phyloP scores from a whole-genome alignment of 2,797 vertebrate genomes.

The Myotis findleyi region DNA sequence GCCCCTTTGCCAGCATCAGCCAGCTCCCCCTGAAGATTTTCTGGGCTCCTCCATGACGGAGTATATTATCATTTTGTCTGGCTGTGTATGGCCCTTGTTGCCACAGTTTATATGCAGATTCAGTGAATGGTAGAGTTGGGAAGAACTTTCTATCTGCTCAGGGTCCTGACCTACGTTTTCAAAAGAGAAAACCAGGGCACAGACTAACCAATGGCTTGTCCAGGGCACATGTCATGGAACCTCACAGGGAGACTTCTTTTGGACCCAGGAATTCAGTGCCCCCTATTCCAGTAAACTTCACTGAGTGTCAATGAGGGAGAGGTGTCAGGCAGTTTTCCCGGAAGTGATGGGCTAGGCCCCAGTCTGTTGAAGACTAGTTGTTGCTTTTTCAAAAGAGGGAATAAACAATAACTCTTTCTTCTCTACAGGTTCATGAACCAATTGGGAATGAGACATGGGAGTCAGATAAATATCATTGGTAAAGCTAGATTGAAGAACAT shows the following conservation, averaged over 20 bases:
- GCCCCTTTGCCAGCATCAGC: not conserved
- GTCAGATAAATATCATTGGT: not conserved
- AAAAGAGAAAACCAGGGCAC: not conserved
- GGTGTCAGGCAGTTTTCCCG: not conserved
- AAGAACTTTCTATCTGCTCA: not conserved
- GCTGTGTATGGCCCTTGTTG: not conserved
- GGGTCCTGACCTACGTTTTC: not conserved
- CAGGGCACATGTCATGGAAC: not conserved
- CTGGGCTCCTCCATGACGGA: not conserved
- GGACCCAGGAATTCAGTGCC: not conserved
- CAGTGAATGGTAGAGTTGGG: not conserved
- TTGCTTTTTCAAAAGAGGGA: not conserved
- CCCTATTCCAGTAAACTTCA: not conserved
- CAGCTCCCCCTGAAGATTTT: not conserved
- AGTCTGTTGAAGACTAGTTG: not conserved
- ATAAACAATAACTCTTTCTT: not conserved
- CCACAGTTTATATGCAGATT: not conserved
- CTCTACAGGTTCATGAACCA: not conserved
- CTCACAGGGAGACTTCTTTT: not conserved
- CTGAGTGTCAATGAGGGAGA: not conserved
- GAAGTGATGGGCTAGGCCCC: not conserved
- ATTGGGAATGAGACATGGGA: not conserved
- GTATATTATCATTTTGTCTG: not conserved
- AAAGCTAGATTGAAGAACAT: not conserved
- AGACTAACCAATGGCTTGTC: not conserved